Evolutionary conservation across 1,140 invertebrate species (phyloP), one percentile per base, ranked within the genome.

Genomic region (Coptotermes formosanus): DNA sequence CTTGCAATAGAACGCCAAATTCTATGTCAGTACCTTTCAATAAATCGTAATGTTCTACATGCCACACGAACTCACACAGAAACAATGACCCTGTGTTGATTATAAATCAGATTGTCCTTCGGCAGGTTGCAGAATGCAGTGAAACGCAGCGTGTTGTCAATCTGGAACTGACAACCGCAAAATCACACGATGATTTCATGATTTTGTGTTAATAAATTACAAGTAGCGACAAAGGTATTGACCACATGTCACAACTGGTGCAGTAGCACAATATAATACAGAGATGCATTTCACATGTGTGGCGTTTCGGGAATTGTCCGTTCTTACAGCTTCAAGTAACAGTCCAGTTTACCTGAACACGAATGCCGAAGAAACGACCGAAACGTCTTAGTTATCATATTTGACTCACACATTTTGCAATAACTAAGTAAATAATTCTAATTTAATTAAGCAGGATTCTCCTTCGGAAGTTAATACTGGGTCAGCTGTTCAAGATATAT

Each of bases 1-100:
- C 64, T 75, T 75, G 64, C 64, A n/a, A 75, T 30, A 75, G 4
- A 30, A 30, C 64, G n/a, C 9, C 64, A 25, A 75, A 75, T 75
- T 30, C n/a, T 8, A 25, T 75, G 64, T 75, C 64, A 75, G n/a
- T 75, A 75, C 25, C 64, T 75, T 30, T 30, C 64, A 75, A 75
- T 75, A 75, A 75, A 75, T 75, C 64, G 64, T 75, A n/a, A 75
- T 75, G n/a, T 75, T 64, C 59, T 64, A n/a, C 59, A 23, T 64
- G 19, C 59, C 21, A n/a, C 64, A 75, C 8, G 9, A 8, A 75
- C 64, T 75, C 52, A 12, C n/a, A 75, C 25, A 75, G 64, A 25
- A 30, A 75, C 64, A 12, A 25, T 30, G 14, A 75, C 64, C 6
- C 64, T 1, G 14, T 75, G 64, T 12, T 75, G 64, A 75, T 75